phyloP scores from a whole-genome alignment of 2,797 vertebrate species.

The Sebastes vulpes region DNA sequence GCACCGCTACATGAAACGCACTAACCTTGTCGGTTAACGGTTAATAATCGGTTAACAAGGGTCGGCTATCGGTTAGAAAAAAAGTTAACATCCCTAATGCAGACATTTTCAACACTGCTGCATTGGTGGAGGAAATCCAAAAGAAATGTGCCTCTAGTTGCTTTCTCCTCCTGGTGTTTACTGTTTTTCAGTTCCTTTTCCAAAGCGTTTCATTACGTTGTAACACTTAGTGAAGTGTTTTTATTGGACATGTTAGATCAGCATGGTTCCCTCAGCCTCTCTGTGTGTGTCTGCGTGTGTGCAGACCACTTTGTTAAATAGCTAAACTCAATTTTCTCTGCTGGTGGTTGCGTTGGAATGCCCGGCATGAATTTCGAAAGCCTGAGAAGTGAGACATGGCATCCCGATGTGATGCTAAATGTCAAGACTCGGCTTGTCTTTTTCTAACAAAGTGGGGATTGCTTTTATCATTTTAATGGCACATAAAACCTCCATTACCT shows the following conservation, averaged over 20 bases:
- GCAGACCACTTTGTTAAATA: slow-evolving; percentile 44
- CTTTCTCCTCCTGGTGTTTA: slow-evolving; percentile 7
- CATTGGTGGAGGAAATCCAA: not conserved
- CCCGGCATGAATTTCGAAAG: slow-evolving; percentile 46
- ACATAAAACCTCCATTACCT: not conserved
- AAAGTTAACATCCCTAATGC: not conserved
- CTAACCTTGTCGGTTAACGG: no score
- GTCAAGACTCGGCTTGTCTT: slow-evolving; percentile 13
- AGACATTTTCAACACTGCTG: not conserved
- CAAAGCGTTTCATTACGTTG: slow-evolving; percentile 20
- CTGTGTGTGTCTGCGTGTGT: not conserved
- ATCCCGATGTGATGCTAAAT: slow-evolving; percentile 13
- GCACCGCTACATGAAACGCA: no score
- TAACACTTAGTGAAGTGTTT: slow-evolving; percentile 40
- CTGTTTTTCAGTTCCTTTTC: slow-evolving; percentile 1
- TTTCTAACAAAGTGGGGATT: not conserved
- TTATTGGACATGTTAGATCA: slow-evolving; percentile 59
- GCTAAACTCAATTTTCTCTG: slow-evolving; percentile 71
- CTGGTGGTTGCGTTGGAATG: slow-evolving; percentile 64
- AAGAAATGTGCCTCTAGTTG: not conserved
- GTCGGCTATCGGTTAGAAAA: no score
- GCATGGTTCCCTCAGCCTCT: slow-evolving; percentile 41
- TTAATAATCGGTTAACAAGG: no score
- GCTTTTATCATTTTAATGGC: slow-evolving; percentile 13
- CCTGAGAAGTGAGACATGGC: slow-evolving; percentile 46